Base-by-base conservation (phyloP, 2,888 invertebrate genomes). In the Dioctria linearis region DNA sequence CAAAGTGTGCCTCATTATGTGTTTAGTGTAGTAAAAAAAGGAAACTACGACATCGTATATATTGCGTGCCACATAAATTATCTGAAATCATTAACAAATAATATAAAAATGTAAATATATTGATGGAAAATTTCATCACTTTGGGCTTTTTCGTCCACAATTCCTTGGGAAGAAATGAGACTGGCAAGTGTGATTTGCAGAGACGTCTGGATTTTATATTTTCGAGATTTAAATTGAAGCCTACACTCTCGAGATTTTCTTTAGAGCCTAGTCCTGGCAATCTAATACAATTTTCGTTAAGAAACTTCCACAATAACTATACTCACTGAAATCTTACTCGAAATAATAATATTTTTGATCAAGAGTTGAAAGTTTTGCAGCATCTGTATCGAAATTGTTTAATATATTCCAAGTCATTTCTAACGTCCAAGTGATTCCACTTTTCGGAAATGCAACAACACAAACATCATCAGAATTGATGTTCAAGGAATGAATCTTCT, bases 31-130 rank as follows among this genome's bases (percentile, higher is more conserved):
- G 86, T 95, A 93, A 85, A 93, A 96, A 85, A 91, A 93, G 0
- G 96, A 96, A 0, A 96, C 94, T 0, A 92, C 92, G 0, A 95
- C 93, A 86, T 96, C 96, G 86, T 95, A 93, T 0, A 95, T 95
- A 87, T 96, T 95, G 80, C 96, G 90, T 0, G 94, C 94, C 0
- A 96, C 93, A 85, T 96, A 96, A 76, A 96, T 91, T 39, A 95
- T 90, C 91, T 93, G 9, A 59, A 59, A 59, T 6, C 6, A 59
- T 37, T 37, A 59, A 37, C 37, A 8, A 59, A 8, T 25, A 25
- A 3, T 4, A 59, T 37, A 8, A 13, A 3, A 59, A 25, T n/a
- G 2, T 37, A n/a, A 49, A 51, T 9, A 9, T 25, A n/a, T n/a
- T n/a, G n/a, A 40, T 37, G 11, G 37, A 51, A 9, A 54, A 39